Base-by-base conservation (phyloP, 2,113 vertebrate genomes). In the Cyanoramphus novaezelandiae region DNA sequence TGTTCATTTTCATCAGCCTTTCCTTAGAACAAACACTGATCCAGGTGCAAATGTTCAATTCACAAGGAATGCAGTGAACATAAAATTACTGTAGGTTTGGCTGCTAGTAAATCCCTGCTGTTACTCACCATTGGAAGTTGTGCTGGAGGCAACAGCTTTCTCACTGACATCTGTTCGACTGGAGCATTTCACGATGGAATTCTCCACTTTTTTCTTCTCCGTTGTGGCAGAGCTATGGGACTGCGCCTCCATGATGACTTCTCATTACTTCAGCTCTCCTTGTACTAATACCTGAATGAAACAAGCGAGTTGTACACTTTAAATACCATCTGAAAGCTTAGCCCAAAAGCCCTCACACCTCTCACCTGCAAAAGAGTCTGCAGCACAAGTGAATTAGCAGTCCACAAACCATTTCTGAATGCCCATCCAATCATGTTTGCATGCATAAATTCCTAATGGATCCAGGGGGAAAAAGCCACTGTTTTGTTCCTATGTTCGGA, bases 91-190 rank as follows among this genome's bases (percentile, higher is more conserved):
- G 68, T 39, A 88, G 84, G 91, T 83, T 92, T 95, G 91, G 92
- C 96, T 84, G 95, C 90, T 89, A 96, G 96, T 92, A 97, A 97
- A 97, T 97, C 93, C 96, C 97, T 69, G 53, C 68, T 96, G 96
- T 95, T 75, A 96, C 98, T 96, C 98, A 99, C 99, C 99, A 93
- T 99, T 99, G 95, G 99, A 99, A 82, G 99, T 99, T 95, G 99
- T 99, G 98, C 99, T 99, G 96, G 99, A 99, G 97, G 99, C 99
- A 97, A 99, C 99, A 4, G 99, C 99, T 98, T 99, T 99, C 98
- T 99, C 99, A 49, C 99, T 99, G 98, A 99, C 99, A 97, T 99
- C 99, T 97, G 98, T 97, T 93, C 99, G 98, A 65, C 97, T 96
- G 86, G 98, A 98, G 95, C 98, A 98, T 96, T 99, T 99, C 94